Base-by-base conservation (phyloP, 2,113 vertebrate genomes). In the Pluvianellus socialis region DNA sequence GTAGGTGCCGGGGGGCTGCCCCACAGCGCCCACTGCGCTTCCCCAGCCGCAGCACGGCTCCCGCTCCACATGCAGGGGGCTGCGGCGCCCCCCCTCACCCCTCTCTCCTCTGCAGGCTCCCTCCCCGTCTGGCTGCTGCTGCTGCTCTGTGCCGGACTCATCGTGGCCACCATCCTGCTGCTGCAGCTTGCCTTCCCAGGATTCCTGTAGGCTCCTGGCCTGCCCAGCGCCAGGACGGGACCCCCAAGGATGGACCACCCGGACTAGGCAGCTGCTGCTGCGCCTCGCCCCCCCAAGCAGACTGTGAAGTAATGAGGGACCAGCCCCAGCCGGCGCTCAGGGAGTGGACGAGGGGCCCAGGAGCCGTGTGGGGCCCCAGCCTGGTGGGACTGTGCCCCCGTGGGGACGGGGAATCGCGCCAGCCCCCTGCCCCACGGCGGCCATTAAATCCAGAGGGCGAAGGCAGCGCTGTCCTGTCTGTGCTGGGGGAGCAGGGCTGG, bases 61-160 rank as follows among this genome's bases (percentile, higher is more conserved):
- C 59, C 10, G 12, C 42, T 44, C 42, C 42, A 44, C 42, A 11
- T 44, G 42, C 42, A 44, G 42, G 61, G 53, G 27, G 27, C 14
- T n/a, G 10, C n/a, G 26, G 12, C 5, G 1, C 47, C 21, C 5
- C 2, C 14, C 8, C 73, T 92, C 49, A 28, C 44, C 14, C 2
- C 0, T 12, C 30, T 35, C 28, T 68, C 65, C 22, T 53, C 62
- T 9, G 0, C 97, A 99, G 99, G 98, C 73, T 98, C 98, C 10
- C 98, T 99, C 76, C 99, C 99, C 0, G 21, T 99, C 50, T 99
- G 99, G 99, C 95, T 99, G 85, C 96, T 99, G 95, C 95, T 99
- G 92, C 95, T 99, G 72, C 93, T 99, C 16, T 99, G 99, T 18
- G 98, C 98, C 0, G 97, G 98, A 8, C 98, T 99, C 90, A 97